Base-by-base conservation (phyloP, 2,888 invertebrate genomes). In the Rhamnusium bicolor region DNA sequence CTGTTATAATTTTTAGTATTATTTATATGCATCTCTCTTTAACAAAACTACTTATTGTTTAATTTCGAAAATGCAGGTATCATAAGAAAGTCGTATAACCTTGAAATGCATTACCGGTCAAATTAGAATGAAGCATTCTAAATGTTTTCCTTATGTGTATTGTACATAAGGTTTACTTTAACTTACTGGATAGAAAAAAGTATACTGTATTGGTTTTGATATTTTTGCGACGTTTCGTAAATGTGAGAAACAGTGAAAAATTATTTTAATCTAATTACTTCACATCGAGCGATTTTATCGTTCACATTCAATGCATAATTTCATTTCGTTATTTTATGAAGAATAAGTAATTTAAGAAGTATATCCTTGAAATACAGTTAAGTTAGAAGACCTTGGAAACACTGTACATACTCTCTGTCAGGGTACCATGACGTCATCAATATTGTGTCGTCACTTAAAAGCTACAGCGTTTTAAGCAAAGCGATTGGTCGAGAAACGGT, bases 381-480 rank as follows among this genome's bases (percentile, higher is more conserved):
- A 84, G 78, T 83, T 77, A 80, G 80, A 84, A 87, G 88, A 87
- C 88, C 88, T 88, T 88, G 88, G 86, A 86, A 87, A 84, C 81
- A 81, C 83, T 85, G 85, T 84, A 84, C 79, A 76, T 88, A 88
- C 84, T 81, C 88, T 89, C 88, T 63, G 77, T 71, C 79, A 75
- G 80, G 87, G 88, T 82, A 58, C 76, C 54, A 74, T 84, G 84
- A 88, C 89, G 88, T 89, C 88, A 89, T 84, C 72, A 80, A 85
- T 83, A 81, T 81, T 82, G 86, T 87, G 86, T 86, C 88, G 88
- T 88, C 87, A 86, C 84, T 85, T 83, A 85, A 84, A 83, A 80
- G 79, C 81, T 80, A 83, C 81, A 80, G 78, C 81, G 82, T 82
- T 86, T 80, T 77, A 76, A 68, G 81, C 49, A 32, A 72, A 77